phyloP scores from a whole-genome alignment of 92 coral and sea anemone genomes.

The Zoanthus sociatus region DNA sequence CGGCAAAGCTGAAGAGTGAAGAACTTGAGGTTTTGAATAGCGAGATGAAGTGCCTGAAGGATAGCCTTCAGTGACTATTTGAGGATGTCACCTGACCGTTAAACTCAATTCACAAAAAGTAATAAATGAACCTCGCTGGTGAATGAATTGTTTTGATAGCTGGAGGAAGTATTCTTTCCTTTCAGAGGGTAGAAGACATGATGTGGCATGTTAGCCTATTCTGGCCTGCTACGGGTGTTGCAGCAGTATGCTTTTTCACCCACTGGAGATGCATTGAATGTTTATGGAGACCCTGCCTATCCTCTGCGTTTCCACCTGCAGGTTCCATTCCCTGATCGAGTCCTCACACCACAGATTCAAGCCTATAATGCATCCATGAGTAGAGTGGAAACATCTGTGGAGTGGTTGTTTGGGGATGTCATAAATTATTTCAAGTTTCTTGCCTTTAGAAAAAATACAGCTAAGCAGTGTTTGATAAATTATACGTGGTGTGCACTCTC shows the following conservation, averaged over 20 bases:
- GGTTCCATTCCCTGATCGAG: slow-evolving; percentile 16
- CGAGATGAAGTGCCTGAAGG: too few relatives aligned
- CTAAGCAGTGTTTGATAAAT: slow-evolving; percentile 17
- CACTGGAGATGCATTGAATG: slow-evolving; percentile 25
- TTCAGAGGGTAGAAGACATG: slow-evolving; percentile 16
- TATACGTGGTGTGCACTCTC: slow-evolving; percentile 16
- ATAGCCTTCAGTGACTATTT: too few relatives aligned
- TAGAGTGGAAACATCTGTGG: background rate
- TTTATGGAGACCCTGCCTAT: slow-evolving; percentile 42
- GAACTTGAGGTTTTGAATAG: too few relatives aligned
- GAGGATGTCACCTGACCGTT: too few relatives aligned
- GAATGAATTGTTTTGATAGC: too few relatives aligned
- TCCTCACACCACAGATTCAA: slow-evolving; percentile 27
- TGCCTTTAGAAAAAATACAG: background rate
- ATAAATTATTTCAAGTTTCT: background rate
- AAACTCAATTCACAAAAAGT: too few relatives aligned
- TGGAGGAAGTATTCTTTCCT: background rate
- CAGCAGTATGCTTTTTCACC: slow-evolving; percentile 30
- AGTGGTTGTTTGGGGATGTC: background rate
- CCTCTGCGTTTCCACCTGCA: slow-evolving; percentile 44
- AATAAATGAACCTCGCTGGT: too few relatives aligned
- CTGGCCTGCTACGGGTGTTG: slow-evolving; percentile 24
- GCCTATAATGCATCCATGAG: slow-evolving; percentile 29
- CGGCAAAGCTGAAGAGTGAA: too few relatives aligned
- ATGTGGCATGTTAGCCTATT: background rate